Evolutionary conservation across 2,113 vertebrate species (phyloP), one percentile per base, ranked within the genome.

Genomic region (Chascanopsetta lugubris): DNA sequence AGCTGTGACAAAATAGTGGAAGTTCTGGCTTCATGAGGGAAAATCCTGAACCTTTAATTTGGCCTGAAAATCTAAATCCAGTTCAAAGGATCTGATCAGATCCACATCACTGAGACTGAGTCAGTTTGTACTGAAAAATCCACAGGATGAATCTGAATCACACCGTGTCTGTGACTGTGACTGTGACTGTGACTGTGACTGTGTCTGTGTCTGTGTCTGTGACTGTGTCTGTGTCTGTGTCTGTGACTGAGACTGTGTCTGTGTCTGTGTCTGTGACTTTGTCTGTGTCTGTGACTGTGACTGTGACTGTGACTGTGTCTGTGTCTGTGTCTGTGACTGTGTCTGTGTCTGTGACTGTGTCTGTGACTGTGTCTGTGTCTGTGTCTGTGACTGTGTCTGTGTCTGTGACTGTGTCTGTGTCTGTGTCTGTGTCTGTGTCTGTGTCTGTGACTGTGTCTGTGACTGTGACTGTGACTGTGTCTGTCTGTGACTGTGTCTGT

Each of bases 111-210:
- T n/a, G n/a, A n/a, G n/a, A n/a, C n/a, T n/a, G n/a, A n/a, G n/a
- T n/a, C n/a, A n/a, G n/a, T n/a, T n/a, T n/a, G n/a, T n/a, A 40
- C 13, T 20, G 21, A 32, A 57, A 48, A 48, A 21, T 40, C 8
- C 47, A 48, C 21, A 43, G 43, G 60, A 72, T 57, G 43, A n/a
- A 12, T 1, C 3, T 32, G 34, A 20, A n/a, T n/a, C n/a, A n/a
- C n/a, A n/a, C n/a, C n/a, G n/a, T n/a, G n/a, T n/a, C n/a, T n/a
- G n/a, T n/a, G n/a, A n/a, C n/a, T n/a, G n/a, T n/a, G n/a, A n/a
- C n/a, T 1, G 1, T 15, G 50, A 24, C 46, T 15, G 1, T 1
- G 0, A n/a, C n/a, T n/a, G n/a, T n/a, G 2, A 11, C 32, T 7
- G 2, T 12, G 21, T 51, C 9, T 30, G 5, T 30, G 29, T 30